Percentiles rank a stretch among this genome's conserved stretches.
Conservation (phyloP, 2,888 invertebrate genomes). For the Diarsia rubi region DNA sequence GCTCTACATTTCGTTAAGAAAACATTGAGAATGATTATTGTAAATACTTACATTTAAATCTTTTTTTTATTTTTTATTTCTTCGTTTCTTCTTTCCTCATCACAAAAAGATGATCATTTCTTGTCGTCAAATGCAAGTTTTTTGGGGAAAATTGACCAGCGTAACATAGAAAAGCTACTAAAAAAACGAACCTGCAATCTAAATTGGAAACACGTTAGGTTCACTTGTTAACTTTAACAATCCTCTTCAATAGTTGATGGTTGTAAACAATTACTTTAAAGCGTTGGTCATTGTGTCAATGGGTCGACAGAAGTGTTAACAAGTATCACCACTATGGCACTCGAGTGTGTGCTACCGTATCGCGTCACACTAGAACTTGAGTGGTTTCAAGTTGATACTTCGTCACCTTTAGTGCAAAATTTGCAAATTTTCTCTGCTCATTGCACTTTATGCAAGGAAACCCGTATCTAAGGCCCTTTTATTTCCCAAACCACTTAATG, state of each 20-base stretch:
- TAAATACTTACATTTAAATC: too few species aligned
- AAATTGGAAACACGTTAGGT: too few species aligned
- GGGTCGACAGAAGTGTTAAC: slow-evolving; percentile 25
- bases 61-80: too few species aligned
- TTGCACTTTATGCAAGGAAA: background rate
- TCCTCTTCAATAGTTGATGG: slow-evolving; percentile 2
- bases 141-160: background rate
- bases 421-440: slow-evolving; percentile 7
- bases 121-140: background rate
- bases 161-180: background rate
- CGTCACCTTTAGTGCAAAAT: background rate
- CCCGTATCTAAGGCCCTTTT: background rate
- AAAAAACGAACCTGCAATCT: background rate
- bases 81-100: too few species aligned
- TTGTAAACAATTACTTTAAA: slow-evolving; percentile 4
- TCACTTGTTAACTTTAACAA: too few species aligned
- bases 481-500: background rate
- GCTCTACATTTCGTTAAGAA: slow-evolving; percentile 18
- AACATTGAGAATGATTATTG: slow-evolving; percentile 20
- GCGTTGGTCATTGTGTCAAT: slow-evolving; percentile 10
- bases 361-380: slow-evolving; percentile 20
- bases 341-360: slow-evolving; percentile 23
- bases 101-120: background rate
- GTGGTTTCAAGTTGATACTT: slow-evolving; percentile 22
- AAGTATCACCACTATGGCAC: slow-evolving; percentile 13